Evolutionary conservation across 2,113 vertebrate species (phyloP).

Genomic region (Vireo altiloquus): DNA sequence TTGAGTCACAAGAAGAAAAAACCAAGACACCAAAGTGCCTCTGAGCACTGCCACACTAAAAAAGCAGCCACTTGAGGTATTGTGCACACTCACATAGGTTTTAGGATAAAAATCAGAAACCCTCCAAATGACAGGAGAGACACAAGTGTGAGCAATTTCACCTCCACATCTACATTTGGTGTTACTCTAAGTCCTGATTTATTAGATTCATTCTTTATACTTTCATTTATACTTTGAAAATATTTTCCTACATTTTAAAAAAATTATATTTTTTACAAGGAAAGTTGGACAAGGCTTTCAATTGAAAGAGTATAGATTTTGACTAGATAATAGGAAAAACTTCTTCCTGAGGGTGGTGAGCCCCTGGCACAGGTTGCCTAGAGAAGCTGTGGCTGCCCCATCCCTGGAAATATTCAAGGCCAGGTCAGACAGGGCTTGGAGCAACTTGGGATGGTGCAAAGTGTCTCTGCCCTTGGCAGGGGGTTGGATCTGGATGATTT

Average conservation of each 20-base stretch:
- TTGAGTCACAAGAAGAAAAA: not conserved
- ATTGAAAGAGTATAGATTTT: not conserved
- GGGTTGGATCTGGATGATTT: not conserved
- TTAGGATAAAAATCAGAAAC: not conserved
- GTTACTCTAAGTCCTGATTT: not conserved
- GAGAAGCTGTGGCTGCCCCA: not conserved
- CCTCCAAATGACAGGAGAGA: not conserved
- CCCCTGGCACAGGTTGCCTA: not conserved
- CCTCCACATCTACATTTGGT: not conserved
- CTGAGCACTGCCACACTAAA: not conserved
- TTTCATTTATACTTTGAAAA: not conserved
- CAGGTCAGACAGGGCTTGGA: fast-evolving
- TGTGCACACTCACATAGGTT: not conserved
- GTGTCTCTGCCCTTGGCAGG: not conserved
- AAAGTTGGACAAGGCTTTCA: not conserved
- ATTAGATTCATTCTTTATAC: not conserved
- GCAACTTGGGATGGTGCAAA: fast-evolving
- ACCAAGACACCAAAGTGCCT: not conserved
- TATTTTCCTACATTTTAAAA: not conserved
- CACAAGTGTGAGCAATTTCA: not conserved
- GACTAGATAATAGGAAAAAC: too few species aligned
- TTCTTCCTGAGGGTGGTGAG: not conserved
- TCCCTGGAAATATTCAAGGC: not conserved
- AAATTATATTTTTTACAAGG: not conserved
- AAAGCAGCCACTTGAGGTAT: fast-evolving